These are phyloP conservation scores for Sula dactylatra DNA, from an alignment of 2,113 vertebrate genomes.

Conservation along the genomic window DNA sequence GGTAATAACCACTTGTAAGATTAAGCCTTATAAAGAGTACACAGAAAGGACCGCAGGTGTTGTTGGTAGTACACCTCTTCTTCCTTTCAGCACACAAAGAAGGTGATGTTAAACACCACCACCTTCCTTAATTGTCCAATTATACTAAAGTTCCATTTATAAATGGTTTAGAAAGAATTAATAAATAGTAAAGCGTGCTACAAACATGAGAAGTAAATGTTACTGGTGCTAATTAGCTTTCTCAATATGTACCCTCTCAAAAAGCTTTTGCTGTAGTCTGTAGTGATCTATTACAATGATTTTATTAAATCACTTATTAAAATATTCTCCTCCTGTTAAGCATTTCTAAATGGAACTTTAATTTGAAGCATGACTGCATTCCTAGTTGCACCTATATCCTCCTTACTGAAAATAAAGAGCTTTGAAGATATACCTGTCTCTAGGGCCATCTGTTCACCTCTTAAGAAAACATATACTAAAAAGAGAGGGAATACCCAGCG, in stretches of 20 bases:
- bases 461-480: neutral
- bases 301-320: slow-evolving; percentile 10
- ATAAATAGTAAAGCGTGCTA: neutral
- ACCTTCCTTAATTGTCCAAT: neutral
- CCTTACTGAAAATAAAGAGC: neutral
- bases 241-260: neutral
- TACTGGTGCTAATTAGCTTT: neutral
- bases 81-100: neutral
- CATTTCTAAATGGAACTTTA: slow-evolving; percentile 36
- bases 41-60: neutral
- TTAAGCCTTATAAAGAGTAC: neutral
- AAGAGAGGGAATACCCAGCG: slow-evolving; percentile 32
- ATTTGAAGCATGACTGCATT: neutral
- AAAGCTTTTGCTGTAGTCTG: neutral
- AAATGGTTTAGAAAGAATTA: slow-evolving; percentile 10
- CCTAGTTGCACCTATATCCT: neutral
- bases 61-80: neutral
- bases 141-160: slow-evolving; percentile 3
- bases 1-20: neutral
- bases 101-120: neutral
- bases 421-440: slow-evolving; percentile 18
- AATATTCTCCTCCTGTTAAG: neutral
- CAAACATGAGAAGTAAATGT: neutral
- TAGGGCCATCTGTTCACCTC: slow-evolving; percentile 34
- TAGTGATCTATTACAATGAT: neutral